Percentiles rank a stretch among this genome's conserved stretches.
Evolutionary conservation across 1,140 invertebrate genomes (phyloP).

Genomic region (Bombus waltoni): DNA sequence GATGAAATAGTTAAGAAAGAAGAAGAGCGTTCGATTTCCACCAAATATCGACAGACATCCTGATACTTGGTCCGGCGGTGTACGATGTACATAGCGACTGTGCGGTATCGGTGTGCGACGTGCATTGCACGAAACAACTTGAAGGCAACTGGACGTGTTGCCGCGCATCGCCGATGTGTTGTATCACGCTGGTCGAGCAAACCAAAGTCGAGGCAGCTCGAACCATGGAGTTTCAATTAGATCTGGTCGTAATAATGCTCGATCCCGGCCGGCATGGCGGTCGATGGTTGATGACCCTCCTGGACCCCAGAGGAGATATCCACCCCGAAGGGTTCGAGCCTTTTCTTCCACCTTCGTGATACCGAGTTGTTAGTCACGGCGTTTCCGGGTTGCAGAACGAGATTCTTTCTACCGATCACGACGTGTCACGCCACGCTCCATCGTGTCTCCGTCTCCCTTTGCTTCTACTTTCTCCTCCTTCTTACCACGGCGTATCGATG

Average conservation of each 20-base stretch:
- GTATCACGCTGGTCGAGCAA: too few species aligned
- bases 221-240: conserved; percentile 72
- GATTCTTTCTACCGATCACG: conserved; percentile 68
- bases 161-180: too few species aligned
- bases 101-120: too few species aligned
- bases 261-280: conserved; percentile 55
- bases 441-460: background rate
- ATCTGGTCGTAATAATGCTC: conserved; percentile 73
- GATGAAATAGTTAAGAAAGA: too few species aligned
- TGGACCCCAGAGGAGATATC: conserved; percentile 65
- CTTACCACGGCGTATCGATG: background rate
- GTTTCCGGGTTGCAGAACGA: conserved; percentile 72
- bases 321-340: conserved; percentile 66
- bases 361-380: conserved; percentile 71
- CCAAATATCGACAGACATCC: too few species aligned
- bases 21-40: too few species aligned
- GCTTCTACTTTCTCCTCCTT: background rate
- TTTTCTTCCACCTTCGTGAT: conserved; percentile 73
- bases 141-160: too few species aligned
- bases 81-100: too few species aligned
- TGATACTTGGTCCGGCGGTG: too few species aligned
- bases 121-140: too few species aligned
- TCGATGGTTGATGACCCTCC: conserved; percentile 72
- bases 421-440: conserved; percentile 64
- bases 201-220: too few species aligned